Evolutionary conservation across 2,113 vertebrate genomes (phyloP), one percentile per base, ranked within the genome.

Genomic region (human (Homo sapiens)): DNA sequence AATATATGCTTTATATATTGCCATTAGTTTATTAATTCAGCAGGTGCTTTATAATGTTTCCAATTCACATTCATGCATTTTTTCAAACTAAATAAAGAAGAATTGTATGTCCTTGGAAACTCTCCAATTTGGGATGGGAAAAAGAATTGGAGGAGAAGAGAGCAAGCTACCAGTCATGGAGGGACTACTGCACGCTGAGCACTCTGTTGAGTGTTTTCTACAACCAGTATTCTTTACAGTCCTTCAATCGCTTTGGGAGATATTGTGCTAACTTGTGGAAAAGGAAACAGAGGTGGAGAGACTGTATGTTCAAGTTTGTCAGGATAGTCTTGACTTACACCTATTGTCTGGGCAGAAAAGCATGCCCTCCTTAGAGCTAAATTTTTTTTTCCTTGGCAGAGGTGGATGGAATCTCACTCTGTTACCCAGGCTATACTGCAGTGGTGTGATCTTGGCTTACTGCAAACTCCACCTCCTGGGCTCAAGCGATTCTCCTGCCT

Each of bases 71-170:
- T 84, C n/a, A 92, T 86, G 10, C 5, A 61, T 87, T 76, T 90
- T 91, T 22, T 40, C 20, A 96, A 87, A 27, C 20, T 83, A 79
- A 82, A 43, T 79, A 64, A 92, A 91, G 4, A 17, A 89, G 70
- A 43, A 13, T 14, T 18, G 78, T 73, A 8, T 81, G 14, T 81
- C 64, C 52, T 81, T 93, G 30, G 48, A 93, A 86, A 89, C 32
- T 40, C 32, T 70, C 66, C 72, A 43, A 25, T 52, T 30, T 57
- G n/a, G 12, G 17, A 30, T 57, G 30, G 43, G 18, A 57, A 40
- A 82, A 93, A 32, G 3, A 73, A 83, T n/a, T 75, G 20, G 48
- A 84, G 27, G 6, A 35, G 8, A 82, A 81, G 18, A 59, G 12
- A 59, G 43, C 38, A 11, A 72, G 9, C 38, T 70, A 6, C 13